Base-by-base conservation (phyloP, 1,140 invertebrate species). In the Saxidomus purpurata region DNA sequence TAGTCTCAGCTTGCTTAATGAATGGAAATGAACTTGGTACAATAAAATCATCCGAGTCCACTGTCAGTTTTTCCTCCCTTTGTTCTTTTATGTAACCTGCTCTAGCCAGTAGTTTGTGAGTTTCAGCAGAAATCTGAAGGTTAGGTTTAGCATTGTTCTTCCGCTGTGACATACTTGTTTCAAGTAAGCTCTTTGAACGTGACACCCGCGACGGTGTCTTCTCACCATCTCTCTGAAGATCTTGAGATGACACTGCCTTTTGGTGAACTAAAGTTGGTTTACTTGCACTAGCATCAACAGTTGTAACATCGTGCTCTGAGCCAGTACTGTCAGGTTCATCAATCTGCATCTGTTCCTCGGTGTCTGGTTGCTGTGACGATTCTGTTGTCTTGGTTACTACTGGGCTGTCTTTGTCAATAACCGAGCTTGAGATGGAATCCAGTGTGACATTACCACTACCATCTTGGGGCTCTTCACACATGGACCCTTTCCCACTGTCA, bases 141-240 rank as follows among this genome's bases (percentile, higher is more conserved):
- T 95, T 93, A 11, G 94, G 94, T 79, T 93, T 93, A 19, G 91
- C 89, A 76, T 94, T 94, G 69, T 82, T 90, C n/a, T 91, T 91
- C 17, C 77, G 87, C 31, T 85, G 90, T 6, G 43, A 87, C 63
- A 77, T 49, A 79, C 85, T 81, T 43, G 69, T 86, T 38, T 87
- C 47, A 84, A 91, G 91, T 59, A 94, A 84, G 59, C 94, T 94
- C n/a, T 93, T 90, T 6, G 93, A 93, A 43, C 93, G 77, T 25
- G 84, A 89, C 1, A 93, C 89, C 52, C 80, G 80, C 31, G 59
- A 71, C 43, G 49, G 79, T 28, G 84, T 90, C 11, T 82, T 71
- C 15, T 83, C 82, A 36, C 69, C 61, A 19, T 88, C 89, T 55
- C 40, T 79, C 19, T 89, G 40, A 15, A 91, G 87, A 80, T 90